Evolutionary conservation across 2,797 vertebrate genomes (phyloP), one percentile per base, ranked within the genome.

Genomic region (Adrianichthys oophorus): DNA sequence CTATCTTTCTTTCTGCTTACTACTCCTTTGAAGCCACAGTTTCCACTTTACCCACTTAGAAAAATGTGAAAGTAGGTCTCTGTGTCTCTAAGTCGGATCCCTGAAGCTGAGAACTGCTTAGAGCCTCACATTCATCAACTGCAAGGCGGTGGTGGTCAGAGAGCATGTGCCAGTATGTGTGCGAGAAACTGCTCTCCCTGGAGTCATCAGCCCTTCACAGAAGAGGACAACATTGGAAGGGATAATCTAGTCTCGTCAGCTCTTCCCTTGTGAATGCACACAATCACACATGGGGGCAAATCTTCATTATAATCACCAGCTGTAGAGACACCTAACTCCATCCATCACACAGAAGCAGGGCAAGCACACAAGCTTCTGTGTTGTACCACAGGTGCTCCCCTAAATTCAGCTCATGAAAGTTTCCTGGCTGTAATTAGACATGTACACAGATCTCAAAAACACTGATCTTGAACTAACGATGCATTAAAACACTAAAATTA

Each of bases 281-380:
- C 46, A 40, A 19, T 17, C 48, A 62, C 57, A 55, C 59, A 53
- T 64, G n/a, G 55, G 73, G 66, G 70, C 73, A 74, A 71, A 74
- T 75, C 82, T 84, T 87, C 73, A 85, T 87, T 85, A 83, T 52
- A 43, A 83, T 76, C 80, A 82, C 80, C 85, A 90, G 79, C 84
- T 89, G 82, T 73, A 83, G 69, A 83, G 76, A 79, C 68, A 74
- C 72, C 76, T 73, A 68, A 48, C 63, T 78, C 69, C 72, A 89
- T 86, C 82, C 74, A 90, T 87, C 83, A 87, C 61, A 70, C 48
- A 50, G 21, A 48, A 64, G 56, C 58, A 70, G 63, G 46, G 52
- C 70, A 52, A 52, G 61, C 54, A 67, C 62, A 69, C 53, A 8
- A 32, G 48, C 49, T 49, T 46, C 59, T 26, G 23, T 59, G 61